These are phyloP conservation scores for Xerus rutilus DNA, from an alignment of 2,797 vertebrate species.

Conservation along the genomic window DNA sequence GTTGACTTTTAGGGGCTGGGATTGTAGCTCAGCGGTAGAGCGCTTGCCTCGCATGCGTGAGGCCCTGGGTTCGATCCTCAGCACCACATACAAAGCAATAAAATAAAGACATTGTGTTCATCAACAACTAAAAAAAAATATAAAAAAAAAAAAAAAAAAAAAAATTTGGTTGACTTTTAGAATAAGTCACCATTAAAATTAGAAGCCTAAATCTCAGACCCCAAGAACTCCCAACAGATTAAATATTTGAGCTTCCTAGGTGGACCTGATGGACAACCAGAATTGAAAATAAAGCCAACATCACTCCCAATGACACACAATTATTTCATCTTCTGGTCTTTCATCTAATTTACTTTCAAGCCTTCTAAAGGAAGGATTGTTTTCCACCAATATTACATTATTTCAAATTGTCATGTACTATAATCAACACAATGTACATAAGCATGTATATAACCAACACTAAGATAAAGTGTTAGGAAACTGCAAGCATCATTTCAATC, in stretches of 20 bases:
- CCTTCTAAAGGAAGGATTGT: neutral
- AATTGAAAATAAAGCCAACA: neutral
- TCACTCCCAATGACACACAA: neutral
- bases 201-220: neutral
- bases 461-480: constrained; percentile 4
- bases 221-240: neutral
- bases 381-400: neutral
- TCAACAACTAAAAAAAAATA: too few species aligned
- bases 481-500: constrained; percentile 8
- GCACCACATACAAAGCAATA: too few species aligned
- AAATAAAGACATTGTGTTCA: too few species aligned
- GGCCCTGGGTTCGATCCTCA: too few species aligned
- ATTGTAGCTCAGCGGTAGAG: too few species aligned
- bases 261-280: neutral
- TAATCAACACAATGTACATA: neutral
- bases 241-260: neutral
- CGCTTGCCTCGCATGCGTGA: too few species aligned
- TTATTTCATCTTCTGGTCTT: neutral
- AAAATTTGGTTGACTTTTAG: neutral
- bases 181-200: constrained; percentile 1
- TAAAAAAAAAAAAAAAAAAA: too few species aligned
- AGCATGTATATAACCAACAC: neutral
- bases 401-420: neutral
- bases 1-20: neutral
- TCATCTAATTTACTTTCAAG: neutral